A percentile compares a stretch with the other conserved stretches of the same genome.
Evolutionary conservation across 2,797 vertebrate species (phyloP).

Genomic region (Lacerta bilineata): DNA sequence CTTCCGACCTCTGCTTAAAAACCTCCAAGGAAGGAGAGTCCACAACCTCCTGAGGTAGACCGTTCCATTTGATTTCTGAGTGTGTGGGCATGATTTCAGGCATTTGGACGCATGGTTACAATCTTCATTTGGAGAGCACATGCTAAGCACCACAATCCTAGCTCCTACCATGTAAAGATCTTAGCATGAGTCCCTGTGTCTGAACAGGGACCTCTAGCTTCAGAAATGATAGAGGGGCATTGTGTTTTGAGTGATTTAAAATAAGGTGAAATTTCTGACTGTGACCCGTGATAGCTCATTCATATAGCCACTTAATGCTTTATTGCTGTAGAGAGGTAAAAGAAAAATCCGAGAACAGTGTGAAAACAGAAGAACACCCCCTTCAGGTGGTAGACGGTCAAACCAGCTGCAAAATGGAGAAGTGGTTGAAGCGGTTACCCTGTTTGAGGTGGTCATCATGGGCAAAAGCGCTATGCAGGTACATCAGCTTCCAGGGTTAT

Average conservation of each 20-base stretch:
- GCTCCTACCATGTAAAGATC: not conserved
- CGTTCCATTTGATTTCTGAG: not conserved
- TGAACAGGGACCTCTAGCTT: not conserved
- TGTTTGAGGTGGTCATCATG: conserved; percentile 94
- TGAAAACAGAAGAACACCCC: conserved; percentile 83
- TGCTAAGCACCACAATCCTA: not conserved
- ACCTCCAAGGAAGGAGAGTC: too few relatives aligned
- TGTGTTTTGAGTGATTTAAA: not conserved
- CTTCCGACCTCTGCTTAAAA: too few relatives aligned
- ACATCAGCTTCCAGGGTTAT: not conserved
- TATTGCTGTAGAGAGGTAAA: conserved; percentile 81
- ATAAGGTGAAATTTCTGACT: too few relatives aligned
- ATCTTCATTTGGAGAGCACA: not conserved
- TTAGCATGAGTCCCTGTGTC: not conserved
- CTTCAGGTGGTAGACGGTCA: conserved; percentile 68
- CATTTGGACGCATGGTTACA: not conserved
- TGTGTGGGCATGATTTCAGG: not conserved
- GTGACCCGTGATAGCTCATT: not conserved
- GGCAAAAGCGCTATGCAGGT: conserved; percentile 92
- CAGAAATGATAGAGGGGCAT: not conserved
- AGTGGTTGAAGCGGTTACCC: conserved; percentile 86
- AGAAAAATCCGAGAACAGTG: conserved; percentile 79
- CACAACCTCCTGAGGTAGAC: too few relatives aligned
- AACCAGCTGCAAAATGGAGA: conserved; percentile 77
- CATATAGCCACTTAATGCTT: not conserved